Percentiles rank a stretch among this genome's conserved stretches.
Conservation (phyloP, 2,888 invertebrate genomes). For the Ophioninae sp. region DNA sequence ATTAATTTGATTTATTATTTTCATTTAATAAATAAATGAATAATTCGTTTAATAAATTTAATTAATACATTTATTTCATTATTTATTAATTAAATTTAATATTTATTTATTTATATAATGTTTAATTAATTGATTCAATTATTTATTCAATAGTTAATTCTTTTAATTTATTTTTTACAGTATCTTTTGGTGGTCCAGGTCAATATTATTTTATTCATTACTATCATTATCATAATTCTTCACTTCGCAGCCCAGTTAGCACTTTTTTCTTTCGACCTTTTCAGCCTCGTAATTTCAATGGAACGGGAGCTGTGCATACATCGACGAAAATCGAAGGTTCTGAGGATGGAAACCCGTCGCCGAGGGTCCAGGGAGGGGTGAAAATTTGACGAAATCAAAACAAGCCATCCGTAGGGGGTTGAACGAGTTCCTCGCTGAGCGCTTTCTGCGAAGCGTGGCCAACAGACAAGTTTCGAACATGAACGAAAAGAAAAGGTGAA, state of each 20-base stretch:
- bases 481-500: constrained; percentile 13
- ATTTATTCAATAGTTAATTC: no score
- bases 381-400: constrained; percentile 46
- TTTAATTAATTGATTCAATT: no score
- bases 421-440: constrained; percentile 41
- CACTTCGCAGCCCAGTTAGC: not conserved
- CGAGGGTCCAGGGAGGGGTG: not conserved
- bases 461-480: constrained; percentile 24
- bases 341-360: not conserved
- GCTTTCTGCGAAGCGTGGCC: constrained; percentile 33
- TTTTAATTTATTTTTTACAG: no score
- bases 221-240: not conserved
- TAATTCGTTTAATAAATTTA: no score
- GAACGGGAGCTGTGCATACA: not conserved
- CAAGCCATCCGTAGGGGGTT: constrained; percentile 13
- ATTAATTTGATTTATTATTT: no score
- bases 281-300: not conserved
- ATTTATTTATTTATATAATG: no score
- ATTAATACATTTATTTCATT: no score
- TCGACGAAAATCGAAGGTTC: not conserved
- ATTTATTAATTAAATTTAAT: no score
- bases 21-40: no score
- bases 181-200: no score
- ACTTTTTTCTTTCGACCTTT: not conserved
- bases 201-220: not conserved